phyloP scores from a whole-genome alignment of 2,888 invertebrate genomes.

The Coleophora flavipennella region DNA sequence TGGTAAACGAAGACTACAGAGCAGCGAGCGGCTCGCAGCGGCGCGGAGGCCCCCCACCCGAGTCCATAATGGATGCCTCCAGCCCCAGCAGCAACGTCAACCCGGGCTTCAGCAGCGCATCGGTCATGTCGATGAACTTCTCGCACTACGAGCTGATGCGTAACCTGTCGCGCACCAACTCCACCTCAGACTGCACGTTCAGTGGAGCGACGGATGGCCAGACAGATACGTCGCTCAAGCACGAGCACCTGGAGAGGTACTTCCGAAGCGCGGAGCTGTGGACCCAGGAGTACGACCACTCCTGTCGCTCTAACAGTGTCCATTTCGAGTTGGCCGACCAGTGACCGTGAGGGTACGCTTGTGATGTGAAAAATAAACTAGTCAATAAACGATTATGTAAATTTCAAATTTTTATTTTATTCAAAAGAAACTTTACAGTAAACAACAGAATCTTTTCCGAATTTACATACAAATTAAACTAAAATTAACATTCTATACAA shows the following conservation, averaged over 20 bases:
- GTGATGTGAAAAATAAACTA: slow-evolving; percentile 39
- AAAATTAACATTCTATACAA: slow-evolving; percentile 69
- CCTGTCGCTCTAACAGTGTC: slow-evolving; percentile 5
- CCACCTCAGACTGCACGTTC: slow-evolving; percentile 47
- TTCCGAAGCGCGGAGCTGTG: slow-evolving; percentile 57
- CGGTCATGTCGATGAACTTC: slow-evolving; percentile 55
- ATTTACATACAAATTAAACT: slow-evolving; percentile 67
- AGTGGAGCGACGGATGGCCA: slow-evolving; percentile 43
- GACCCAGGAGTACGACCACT: slow-evolving; percentile 28
- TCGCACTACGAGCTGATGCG: slow-evolving; percentile 58
- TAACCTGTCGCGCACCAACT: slow-evolving; percentile 49
- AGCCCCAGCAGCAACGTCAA: slow-evolving; percentile 22
- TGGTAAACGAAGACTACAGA: slow-evolving; percentile 32
- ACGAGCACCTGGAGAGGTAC: slow-evolving; percentile 54
- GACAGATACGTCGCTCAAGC: slow-evolving; percentile 34
- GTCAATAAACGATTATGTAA: slow-evolving; percentile 66
- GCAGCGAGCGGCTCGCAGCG: slow-evolving; percentile 16
- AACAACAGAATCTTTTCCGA: slow-evolving; percentile 67
- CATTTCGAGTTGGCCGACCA: too few species aligned
- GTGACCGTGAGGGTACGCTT: background rate
- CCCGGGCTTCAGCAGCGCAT: slow-evolving; percentile 33
- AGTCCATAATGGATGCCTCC: slow-evolving; percentile 35
- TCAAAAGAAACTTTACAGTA: slow-evolving; percentile 66
- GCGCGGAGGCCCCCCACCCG: slow-evolving; percentile 17
- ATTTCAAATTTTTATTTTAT: slow-evolving; percentile 69